phyloP scores from a whole-genome alignment of 1,140 invertebrate species.

The Bombus pyrosoma region DNA sequence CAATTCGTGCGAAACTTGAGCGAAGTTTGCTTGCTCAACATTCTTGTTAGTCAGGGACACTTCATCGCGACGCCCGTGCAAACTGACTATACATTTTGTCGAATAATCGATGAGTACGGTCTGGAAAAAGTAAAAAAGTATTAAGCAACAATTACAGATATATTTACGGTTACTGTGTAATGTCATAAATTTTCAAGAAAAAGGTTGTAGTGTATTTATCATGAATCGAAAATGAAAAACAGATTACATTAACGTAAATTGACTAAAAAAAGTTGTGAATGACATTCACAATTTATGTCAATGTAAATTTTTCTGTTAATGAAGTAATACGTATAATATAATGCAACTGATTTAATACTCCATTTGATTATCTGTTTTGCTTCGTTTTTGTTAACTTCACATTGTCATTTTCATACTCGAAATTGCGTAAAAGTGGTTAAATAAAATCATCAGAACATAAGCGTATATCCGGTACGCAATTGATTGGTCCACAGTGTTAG shows the following conservation, averaged over 20 bases:
- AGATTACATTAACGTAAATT: no score
- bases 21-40: slow-evolving; percentile 36
- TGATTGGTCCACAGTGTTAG: slow-evolving; percentile 45
- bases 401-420: not conserved
- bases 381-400: not conserved
- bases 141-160: no score
- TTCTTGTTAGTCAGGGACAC: slow-evolving; percentile 9
- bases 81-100: not conserved
- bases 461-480: slow-evolving; percentile 24
- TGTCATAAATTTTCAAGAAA: no score
- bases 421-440: slow-evolving; percentile 29
- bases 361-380: not conserved
- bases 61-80: not conserved
- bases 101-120: no score
- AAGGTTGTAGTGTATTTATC: no score
- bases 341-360: not conserved
- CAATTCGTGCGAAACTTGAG: slow-evolving; percentile 51
- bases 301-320: no score
- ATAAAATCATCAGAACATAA: slow-evolving; percentile 23
- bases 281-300: no score
- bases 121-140: no score
- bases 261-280: no score
- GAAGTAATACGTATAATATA: not conserved
- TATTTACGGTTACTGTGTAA: no score
- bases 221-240: no score